These are phyloP conservation scores for Xiphophorus birchmanni DNA, from an alignment of 2,797 vertebrate genomes.

Conservation along the genomic window DNA sequence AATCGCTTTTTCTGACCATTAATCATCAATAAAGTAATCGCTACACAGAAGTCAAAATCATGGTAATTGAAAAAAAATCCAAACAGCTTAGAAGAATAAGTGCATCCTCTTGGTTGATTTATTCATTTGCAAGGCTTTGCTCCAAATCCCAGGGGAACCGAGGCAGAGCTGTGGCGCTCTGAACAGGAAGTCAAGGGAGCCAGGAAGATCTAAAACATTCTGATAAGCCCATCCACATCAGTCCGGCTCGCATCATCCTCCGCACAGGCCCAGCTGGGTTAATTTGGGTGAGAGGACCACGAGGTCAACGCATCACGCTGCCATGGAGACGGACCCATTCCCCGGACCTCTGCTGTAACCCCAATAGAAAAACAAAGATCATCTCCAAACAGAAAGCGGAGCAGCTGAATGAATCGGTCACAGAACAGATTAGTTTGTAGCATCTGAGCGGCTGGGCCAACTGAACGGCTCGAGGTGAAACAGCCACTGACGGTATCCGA, in stretches of 20 bases:
- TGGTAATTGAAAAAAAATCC: not conserved
- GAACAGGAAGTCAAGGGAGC: slow-evolving; percentile 49
- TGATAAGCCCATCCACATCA: slow-evolving; percentile 33
- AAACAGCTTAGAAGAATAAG: not conserved
- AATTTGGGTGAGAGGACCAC: slow-evolving; percentile 12
- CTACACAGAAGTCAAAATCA: not conserved
- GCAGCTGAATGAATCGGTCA: not conserved
- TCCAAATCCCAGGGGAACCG: slow-evolving; percentile 30
- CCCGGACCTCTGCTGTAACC: slow-evolving; percentile 25
- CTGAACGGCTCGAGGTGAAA: slow-evolving; percentile 44
- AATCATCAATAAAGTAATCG: not conserved
- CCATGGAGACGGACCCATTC: slow-evolving; percentile 32
- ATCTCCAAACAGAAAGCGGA: not conserved
- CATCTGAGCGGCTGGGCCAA: not conserved
- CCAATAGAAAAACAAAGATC: slow-evolving; percentile 8
- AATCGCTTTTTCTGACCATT: not conserved
- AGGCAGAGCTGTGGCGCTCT: slow-evolving; percentile 23
- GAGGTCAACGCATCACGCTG: slow-evolving; percentile 33
- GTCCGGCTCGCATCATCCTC: slow-evolving; percentile 3
- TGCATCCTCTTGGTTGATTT: not conserved
- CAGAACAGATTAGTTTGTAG: not conserved
- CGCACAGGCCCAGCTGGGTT: slow-evolving; percentile 18
- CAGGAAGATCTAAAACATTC: slow-evolving; percentile 52
- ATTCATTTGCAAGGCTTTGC: not conserved
- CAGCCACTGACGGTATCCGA: slow-evolving; percentile 44